phyloP scores from a whole-genome alignment of 2,797 vertebrate species.

The Pangasius djambal region DNA sequence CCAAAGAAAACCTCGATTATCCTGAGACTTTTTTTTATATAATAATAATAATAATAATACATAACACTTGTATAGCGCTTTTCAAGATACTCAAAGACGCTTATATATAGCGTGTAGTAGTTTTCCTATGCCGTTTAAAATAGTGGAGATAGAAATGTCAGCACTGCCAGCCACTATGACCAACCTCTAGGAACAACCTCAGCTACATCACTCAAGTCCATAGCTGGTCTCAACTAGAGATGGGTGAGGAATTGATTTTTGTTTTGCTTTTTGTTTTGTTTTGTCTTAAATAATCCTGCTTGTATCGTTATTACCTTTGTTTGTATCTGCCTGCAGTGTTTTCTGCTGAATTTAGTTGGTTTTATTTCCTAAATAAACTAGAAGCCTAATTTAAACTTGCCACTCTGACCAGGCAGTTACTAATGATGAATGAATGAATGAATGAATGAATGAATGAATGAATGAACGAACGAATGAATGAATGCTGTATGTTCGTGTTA shows the following conservation, averaged over 20 bases:
- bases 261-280: neutral
- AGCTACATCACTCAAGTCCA: no score
- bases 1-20: conserved; percentile 14
- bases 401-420: neutral
- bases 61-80: no score
- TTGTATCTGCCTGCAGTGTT: neutral
- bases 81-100: no score
- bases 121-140: neutral
- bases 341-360: neutral
- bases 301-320: neutral
- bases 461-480: neutral
- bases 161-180: no score
- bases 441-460: neutral
- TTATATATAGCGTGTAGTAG: neutral
- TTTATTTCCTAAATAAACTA: neutral
- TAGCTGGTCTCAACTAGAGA: neutral
- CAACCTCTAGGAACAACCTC: no score
- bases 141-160: neutral
- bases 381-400: neutral
- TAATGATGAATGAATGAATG: neutral
- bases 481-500: neutral
- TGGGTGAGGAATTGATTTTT: neutral
- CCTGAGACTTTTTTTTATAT: neutral
- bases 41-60: no score
- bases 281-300: neutral